These are phyloP conservation scores for Cotesia chilonis DNA, from an alignment of 1,140 invertebrate genomes.

Conservation along the genomic window DNA sequence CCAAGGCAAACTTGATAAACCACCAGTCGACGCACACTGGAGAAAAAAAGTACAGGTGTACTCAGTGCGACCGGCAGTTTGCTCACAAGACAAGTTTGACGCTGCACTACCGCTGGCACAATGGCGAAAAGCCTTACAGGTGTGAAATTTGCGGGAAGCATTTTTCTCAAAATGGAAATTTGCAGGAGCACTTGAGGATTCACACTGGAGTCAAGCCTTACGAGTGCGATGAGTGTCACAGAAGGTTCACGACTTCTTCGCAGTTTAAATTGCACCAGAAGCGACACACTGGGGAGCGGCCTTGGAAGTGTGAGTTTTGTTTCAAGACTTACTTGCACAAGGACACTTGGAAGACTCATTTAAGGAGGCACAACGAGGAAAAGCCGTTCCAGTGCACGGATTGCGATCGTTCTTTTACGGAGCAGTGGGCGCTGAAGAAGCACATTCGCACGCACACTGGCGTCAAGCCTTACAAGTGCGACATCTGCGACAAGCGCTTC, in stretches of 20 bases:
- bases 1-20: constrained; percentile 75
- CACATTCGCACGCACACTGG: constrained; percentile 75
- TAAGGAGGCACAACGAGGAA: constrained; percentile 71
- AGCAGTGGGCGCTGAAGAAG: constrained; percentile 74
- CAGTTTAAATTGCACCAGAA: constrained; percentile 72
- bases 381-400: constrained; percentile 71
- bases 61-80: constrained; percentile 79
- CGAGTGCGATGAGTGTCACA: constrained; percentile 74
- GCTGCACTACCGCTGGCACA: constrained; percentile 70
- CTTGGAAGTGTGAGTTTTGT: constrained; percentile 72
- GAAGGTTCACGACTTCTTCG: constrained; percentile 76
- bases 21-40: constrained; percentile 75
- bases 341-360: constrained; percentile 72
- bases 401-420: constrained; percentile 72
- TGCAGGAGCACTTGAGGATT: constrained; percentile 70
- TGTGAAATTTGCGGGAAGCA: constrained; percentile 71
- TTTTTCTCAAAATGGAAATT: constrained; percentile 72
- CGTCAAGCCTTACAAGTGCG: constrained; percentile 82
- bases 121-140: constrained; percentile 70
- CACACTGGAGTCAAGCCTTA: constrained; percentile 74
- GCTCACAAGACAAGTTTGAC: constrained; percentile 78
- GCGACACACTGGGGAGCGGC: constrained; percentile 71
- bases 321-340: constrained; percentile 73
- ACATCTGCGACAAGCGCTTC: constrained; percentile 79
- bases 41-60: constrained; percentile 77